Base-by-base conservation (phyloP, 2,888 invertebrate species). In the Podotricha telesiphe region DNA sequence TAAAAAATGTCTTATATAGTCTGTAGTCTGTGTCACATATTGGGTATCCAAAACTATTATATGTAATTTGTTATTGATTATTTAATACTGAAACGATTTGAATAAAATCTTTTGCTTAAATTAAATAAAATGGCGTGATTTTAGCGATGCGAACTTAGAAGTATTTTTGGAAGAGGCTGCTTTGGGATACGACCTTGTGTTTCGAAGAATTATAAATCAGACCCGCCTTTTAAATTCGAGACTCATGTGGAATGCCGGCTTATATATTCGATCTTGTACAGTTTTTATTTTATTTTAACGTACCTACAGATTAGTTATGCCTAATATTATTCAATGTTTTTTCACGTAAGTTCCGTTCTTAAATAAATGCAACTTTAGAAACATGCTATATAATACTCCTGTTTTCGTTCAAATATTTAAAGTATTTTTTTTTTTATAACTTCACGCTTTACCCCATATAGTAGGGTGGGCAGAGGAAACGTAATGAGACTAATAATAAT, bases 101-200 rank as follows among this genome's bases (percentile, higher is more conserved):
- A 28, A 28, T 53, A 10, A 61, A 28, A 47, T 2, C 17, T 17
- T 62, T 47, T 34, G 28, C 28, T 47, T 47, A 66, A 66, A 58
- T 42, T 59, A 66, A 51, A 67, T 40, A 42, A 34, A 56, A 37
- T 37, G 59, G 59, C 51, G 66, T 67, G 50, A 67, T 61, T 59
- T 67, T 67, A 51, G 50, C 51, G 51, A 61, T 67, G 51, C 51
- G 20, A 62, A 53, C 37, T 67, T 53, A 22, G 17, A 47, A 67
- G 55, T 62, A 7, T 50, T 50, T 62, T 37, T 37, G 42, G 22
- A 51, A 13, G 61, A 67, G 61, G 61, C 61, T 42, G 61, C 45
- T 51, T 55, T 67, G 51, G 61, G 67, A 61, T 67, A 34, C 42
- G 67, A 67, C 67, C 67, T 67, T 67, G 62, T 19, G 20, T 47